Percentiles rank a stretch among this genome's conserved stretches.
phyloP scores from a whole-genome alignment of 2,113 vertebrate species.

The Bufo bufo region DNA sequence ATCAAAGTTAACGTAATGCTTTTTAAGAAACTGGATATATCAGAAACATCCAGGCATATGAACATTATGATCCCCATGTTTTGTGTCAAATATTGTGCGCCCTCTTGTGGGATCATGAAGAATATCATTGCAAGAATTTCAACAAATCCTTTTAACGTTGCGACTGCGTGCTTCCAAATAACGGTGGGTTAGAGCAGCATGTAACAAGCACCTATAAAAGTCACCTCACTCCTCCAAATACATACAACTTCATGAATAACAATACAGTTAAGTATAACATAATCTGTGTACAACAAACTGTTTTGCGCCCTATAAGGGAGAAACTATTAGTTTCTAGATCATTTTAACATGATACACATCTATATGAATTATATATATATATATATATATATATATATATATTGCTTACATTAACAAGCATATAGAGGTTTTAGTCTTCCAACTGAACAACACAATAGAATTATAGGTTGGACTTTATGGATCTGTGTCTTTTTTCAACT shows the following conservation, averaged over 20 bases:
- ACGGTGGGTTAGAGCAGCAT: not conserved
- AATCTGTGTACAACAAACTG: no score
- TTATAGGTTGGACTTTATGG: no score
- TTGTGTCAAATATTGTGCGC: slow-evolving; percentile 26
- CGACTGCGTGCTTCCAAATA: not conserved
- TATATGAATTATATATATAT: no score
- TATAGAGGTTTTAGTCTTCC: no score
- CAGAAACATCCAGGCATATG: not conserved
- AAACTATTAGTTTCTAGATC: no score
- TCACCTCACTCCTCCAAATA: not conserved
- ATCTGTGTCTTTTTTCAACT: no score
- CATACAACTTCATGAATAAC: not conserved
- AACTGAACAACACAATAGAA: no score
- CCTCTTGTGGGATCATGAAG: slow-evolving; percentile 40
- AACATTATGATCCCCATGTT: not conserved
- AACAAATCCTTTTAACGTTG: not conserved
- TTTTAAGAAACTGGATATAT: not conserved
- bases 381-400: no score
- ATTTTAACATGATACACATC: no score
- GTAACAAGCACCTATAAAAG: not conserved
- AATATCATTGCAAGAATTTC: not conserved
- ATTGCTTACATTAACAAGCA: no score
- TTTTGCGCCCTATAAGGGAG: no score
- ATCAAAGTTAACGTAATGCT: not conserved
- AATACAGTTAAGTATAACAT: not conserved